Evolutionary conservation across 35 echinoderm and acorn worm genomes (phyloP), one percentile per base, ranked within the genome.

Genomic region (Chiridota heheva): DNA sequence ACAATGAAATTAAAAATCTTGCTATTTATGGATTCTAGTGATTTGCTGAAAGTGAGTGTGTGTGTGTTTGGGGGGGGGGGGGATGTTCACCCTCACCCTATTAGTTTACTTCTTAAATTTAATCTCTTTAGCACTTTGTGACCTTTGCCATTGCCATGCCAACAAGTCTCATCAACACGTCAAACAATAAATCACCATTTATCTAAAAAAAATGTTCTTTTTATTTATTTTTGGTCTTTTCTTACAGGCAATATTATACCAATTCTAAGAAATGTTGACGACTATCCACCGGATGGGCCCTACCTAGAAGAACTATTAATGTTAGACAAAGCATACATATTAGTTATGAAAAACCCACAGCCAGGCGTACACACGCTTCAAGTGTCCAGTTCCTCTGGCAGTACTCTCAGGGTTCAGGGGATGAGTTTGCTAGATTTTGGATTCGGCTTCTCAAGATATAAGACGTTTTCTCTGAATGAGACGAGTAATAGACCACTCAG

Each of bases 271-370:
- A 78, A 78, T 42, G 41, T 40, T 42, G 51, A 49, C 22, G 49
- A 58, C 10, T 18, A 78, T 10, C 75, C 51, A 44, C 70, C 30
- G 2, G 45, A 65, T 30, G 80, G 81, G 1, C 59, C 58, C 25
- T 87, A 83, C 40, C 40, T 90, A 70, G 78, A 87, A 67, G 91
- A 89, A 73, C 48, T 89, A 36, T 57, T 95, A 24, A 71, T 74
- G 4, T 58, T 95, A 81, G 86, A 88, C 29, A 95, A 94, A 69
- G 91, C 62, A 37, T 89, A 98, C 86, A 83, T 98, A 22, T 66
- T 98, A 45, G 67, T 74, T 5, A 60, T 98, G 29, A 59, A 78
- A 69, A 87, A 97, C 32, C 87, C 95, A 16, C 63, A 30, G n/a
- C 89, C 84, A 1, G 95, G 95, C 4, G 44, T 60, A 5, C 89